Evolutionary conservation across 2,113 vertebrate genomes (phyloP).

Genomic region (Sinosuthora webbiana): DNA sequence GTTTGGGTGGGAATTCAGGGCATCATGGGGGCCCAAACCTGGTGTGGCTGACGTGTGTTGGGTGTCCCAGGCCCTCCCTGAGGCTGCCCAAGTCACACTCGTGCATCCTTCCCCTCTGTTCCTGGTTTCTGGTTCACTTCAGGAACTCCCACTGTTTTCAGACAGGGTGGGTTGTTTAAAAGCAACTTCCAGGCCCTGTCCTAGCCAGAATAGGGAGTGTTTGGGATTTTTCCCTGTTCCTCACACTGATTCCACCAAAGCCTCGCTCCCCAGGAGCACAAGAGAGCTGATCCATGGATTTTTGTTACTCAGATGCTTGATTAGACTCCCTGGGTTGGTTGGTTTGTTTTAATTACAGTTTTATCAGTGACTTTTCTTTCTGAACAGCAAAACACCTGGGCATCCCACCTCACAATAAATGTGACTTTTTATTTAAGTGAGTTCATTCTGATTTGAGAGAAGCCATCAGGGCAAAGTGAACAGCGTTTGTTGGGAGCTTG

Average conservation of each 20-base stretch:
- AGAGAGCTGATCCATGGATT: background rate
- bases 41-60: accelerated
- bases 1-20: background rate
- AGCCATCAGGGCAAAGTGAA: background rate
- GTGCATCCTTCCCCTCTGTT: background rate
- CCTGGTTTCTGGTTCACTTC: background rate
- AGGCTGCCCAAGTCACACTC: accelerated
- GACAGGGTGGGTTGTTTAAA: background rate
- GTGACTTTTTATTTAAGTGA: background rate
- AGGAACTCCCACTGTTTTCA: background rate
- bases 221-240: background rate
- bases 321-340: background rate
- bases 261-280: background rate
- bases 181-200: background rate
- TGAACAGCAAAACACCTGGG: background rate
- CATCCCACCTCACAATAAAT: background rate
- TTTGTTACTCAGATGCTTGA: background rate
- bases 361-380: background rate
- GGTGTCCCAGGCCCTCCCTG: background rate
- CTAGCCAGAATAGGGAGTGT: accelerated
- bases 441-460: background rate
- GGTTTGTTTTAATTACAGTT: background rate
- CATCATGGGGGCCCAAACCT: accelerated
- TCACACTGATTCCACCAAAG: background rate
- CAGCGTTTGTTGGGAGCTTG: background rate